These are phyloP conservation scores for Hippocampus comes DNA, from an alignment of 2,113 vertebrate species.

Conservation along the genomic window DNA sequence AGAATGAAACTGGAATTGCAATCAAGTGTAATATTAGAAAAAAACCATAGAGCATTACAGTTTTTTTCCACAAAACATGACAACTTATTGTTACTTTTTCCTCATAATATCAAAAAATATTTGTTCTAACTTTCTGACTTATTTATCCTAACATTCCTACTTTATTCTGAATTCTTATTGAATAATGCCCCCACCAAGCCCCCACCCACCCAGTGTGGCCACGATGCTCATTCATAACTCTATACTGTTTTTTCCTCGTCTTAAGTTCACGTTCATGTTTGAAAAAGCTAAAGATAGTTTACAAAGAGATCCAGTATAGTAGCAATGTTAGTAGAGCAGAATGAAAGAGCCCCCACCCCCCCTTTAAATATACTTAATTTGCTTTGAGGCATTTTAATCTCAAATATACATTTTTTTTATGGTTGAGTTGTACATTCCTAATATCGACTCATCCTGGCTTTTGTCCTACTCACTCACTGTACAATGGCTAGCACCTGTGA, in stretches of 20 bases:
- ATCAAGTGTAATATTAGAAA: not conserved
- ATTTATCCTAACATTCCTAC: not conserved
- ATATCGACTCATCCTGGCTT: conserved; percentile 14
- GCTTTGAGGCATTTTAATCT: conserved; percentile 42
- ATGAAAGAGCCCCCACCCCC: not conserved
- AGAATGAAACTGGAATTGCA: not conserved
- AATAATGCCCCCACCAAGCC: too few relatives aligned
- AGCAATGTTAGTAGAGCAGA: conserved; percentile 23
- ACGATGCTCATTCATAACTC: not conserved
- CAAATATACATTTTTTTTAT: not conserved
- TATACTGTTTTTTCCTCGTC: conserved; percentile 3
- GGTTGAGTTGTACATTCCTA: conserved; percentile 45
- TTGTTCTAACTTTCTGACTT: not conserved
- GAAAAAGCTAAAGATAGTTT: conserved; percentile 13
- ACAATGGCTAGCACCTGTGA: conserved; percentile 7
- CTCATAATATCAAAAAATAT: too few relatives aligned
- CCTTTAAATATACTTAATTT: conserved; percentile 29
- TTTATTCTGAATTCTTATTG: not conserved
- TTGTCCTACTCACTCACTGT: conserved; percentile 13
- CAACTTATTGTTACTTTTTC: too few relatives aligned
- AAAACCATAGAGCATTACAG: too few relatives aligned
- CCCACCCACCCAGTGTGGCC: too few relatives aligned
- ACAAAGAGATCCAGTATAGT: conserved; percentile 22
- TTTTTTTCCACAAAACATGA: too few relatives aligned
- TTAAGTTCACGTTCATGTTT: conserved; percentile 15